Percentiles rank a stretch among this genome's conserved stretches.
phyloP scores from a whole-genome alignment of 2,113 vertebrate species.

The Toxotes chatareus region DNA sequence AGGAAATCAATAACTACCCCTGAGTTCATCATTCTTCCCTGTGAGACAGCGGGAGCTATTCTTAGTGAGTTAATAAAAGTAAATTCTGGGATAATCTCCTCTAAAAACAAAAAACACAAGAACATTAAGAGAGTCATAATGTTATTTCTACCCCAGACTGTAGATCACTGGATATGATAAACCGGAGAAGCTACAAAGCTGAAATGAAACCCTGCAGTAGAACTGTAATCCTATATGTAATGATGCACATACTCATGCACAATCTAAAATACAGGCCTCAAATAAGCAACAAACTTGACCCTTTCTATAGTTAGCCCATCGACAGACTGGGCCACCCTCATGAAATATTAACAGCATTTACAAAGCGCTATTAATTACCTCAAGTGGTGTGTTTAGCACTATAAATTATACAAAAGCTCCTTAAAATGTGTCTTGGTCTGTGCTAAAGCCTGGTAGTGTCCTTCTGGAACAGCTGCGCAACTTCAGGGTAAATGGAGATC shows the following conservation, averaged over 20 bases:
- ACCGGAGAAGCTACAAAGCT: background rate
- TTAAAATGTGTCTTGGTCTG: background rate
- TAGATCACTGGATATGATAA: background rate
- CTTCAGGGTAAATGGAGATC: background rate
- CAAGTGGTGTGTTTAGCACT: conserved; percentile 36
- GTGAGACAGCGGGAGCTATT: background rate
- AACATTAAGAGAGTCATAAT: conserved; percentile 8
- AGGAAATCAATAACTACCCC: conserved; percentile 51
- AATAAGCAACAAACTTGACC: conserved; percentile 27
- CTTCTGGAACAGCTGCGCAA: background rate
- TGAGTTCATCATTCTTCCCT: conserved; percentile 21
- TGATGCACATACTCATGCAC: background rate
- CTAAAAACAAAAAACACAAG: background rate
- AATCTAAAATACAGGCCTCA: conserved; percentile 11
- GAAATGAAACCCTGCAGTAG: background rate
- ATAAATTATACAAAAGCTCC: conserved; percentile 18
- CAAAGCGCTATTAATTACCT: conserved; percentile 60
- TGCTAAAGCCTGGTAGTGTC: background rate
- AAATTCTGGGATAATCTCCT: background rate
- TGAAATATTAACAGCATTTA: conserved; percentile 65
- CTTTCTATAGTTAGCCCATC: conserved; percentile 1
- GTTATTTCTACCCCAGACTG: background rate
- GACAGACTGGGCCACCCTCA: conserved; percentile 39
- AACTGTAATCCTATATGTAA: conserved; percentile 25
- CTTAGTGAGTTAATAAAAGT: background rate